Base-by-base conservation (phyloP, 2,888 invertebrate species). In the Drosophila leonis region DNA sequence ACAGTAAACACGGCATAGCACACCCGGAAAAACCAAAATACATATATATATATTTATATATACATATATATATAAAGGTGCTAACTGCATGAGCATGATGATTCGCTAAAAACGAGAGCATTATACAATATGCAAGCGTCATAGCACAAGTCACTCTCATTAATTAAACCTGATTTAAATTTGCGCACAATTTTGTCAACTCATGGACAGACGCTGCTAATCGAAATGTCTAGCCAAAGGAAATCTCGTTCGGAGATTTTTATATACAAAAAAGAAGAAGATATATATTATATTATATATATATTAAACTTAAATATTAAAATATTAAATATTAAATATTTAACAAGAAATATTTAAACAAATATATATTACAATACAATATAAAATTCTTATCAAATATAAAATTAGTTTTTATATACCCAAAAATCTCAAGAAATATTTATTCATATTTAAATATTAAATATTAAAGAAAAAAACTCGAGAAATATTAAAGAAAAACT, bases 161-260 rank as follows among this genome's bases (percentile, higher is more conserved):
- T 78, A 78, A 78, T 78, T 78, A 78, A 75, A 65, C 63, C 64
- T 71, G 74, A 71, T 77, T 77, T 70, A 59, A 69, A 77, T 77
- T 75, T 63, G 4, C 4, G 6, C 27, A 24, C 31, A 41, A 59
- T 73, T 72, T 59, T 70, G 77, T 73, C 69, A 77, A 77, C 65
- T 77, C 76, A 77, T 69, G 44, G 41, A 35, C 65, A 69, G 67
- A 64, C 64, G 54, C 18, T 66, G 65, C 52, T 44, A 44, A 55
- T 35, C 27, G 41, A 41, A 27, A 65, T 54, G 48, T 54, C 41
- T n/a, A n/a, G 48, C 49, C 31, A 18, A 37, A 37, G 27, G 37
- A 29, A 31, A 12, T 48, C 29, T 48, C 9, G 12, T 18, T 31
- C 12, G 1, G 29, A 12, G 18, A 48, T 18, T 48, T n/a, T 3